Conservation (phyloP, 2,113 vertebrate species). For the Microtus oregoni region DNA sequence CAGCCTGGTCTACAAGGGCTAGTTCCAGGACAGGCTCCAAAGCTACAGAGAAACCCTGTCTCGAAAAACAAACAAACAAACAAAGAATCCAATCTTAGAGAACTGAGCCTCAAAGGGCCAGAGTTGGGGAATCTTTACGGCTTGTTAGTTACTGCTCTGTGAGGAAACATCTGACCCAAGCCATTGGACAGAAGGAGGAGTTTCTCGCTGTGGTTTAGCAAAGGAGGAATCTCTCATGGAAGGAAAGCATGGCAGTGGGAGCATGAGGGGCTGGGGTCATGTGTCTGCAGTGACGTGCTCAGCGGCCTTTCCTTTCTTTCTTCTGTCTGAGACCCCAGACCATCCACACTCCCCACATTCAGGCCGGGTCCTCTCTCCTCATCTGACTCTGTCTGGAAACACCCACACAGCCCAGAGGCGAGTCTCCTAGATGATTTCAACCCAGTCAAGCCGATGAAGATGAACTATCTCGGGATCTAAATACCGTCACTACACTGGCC, state of each 20-base stretch:
- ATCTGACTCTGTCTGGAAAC: not conserved
- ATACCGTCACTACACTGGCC: accelerated
- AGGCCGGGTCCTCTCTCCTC: too few species aligned
- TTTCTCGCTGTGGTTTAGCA: not conserved
- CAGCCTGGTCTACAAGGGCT: too few species aligned
- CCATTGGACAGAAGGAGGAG: not conserved
- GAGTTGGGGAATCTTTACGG: not conserved
- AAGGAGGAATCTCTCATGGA: not conserved
- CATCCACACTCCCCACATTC: too few species aligned
- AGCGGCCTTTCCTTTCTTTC: not conserved
- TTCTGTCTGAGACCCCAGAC: not conserved
- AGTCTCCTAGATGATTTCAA: not conserved
- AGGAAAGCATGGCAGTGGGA: not conserved
- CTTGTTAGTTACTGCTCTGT: not conserved
- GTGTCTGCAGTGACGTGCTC: too few species aligned
- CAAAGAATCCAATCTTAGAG: too few species aligned
- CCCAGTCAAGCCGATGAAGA: not conserved
- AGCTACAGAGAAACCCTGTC: too few species aligned
- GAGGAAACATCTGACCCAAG: not conserved
- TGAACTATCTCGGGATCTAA: not conserved
- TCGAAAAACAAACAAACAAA: too few species aligned
- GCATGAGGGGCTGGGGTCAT: too few species aligned
- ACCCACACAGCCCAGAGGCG: not conserved
- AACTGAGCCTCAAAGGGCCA: accelerated
- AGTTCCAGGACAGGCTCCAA: too few species aligned